Evolutionary conservation across 2,113 vertebrate genomes (phyloP).

Genomic region (Physeter macrocephalus): DNA sequence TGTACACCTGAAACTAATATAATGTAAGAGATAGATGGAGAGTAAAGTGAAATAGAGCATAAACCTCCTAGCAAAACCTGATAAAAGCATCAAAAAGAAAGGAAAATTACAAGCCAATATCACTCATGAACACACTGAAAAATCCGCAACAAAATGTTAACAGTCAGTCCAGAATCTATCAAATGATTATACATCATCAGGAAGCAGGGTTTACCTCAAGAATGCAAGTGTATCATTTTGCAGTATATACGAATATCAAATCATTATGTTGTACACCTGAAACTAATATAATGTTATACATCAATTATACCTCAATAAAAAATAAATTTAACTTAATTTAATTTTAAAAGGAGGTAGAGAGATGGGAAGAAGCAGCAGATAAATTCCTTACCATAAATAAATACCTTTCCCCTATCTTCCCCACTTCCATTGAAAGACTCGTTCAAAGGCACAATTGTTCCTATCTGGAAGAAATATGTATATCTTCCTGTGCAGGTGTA

Average conservation of each 20-base stretch:
- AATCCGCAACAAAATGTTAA: background rate
- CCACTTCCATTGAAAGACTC: background rate
- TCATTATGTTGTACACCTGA: background rate
- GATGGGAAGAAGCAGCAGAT: background rate
- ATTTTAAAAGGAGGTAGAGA: background rate
- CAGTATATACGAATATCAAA: background rate
- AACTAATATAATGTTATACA: background rate
- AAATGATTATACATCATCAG: background rate
- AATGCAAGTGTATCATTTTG: background rate
- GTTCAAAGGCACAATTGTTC: background rate
- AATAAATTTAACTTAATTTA: background rate
- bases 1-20: background rate
- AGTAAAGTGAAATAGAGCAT: background rate
- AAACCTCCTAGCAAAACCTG: background rate
- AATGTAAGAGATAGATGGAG: background rate
- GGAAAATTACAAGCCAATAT: background rate
- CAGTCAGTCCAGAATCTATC: background rate
- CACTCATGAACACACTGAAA: background rate
- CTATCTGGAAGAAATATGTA: background rate
- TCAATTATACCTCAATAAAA: background rate
- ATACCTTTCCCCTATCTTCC: background rate
- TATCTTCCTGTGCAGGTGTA: background rate
- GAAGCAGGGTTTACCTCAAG: background rate
- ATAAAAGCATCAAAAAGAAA: background rate
- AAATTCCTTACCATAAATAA: background rate